Evolutionary conservation across 2,888 invertebrate genomes (phyloP), one percentile per base, ranked within the genome.

Genomic region (Phlogophora meticulosa): DNA sequence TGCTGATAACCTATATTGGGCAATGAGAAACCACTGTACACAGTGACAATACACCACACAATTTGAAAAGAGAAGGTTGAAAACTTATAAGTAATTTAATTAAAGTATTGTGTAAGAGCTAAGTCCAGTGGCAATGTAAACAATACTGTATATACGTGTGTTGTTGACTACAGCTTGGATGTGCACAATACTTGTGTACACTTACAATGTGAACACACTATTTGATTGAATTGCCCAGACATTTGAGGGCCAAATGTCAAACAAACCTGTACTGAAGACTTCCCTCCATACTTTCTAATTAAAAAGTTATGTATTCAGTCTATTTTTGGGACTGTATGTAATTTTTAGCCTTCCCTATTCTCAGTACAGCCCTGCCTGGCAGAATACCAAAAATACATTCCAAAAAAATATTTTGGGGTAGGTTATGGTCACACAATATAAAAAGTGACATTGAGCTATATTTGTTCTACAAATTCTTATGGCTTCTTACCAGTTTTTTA

Each of bases 1-100:
- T 43, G 59, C 69, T 82, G 79, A 81, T 83, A 82, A 84, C 83
- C 77, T 75, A 79, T 58, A 52, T 61, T 73, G 63, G 22, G 60
- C 67, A 72, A 68, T 72, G 57, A 63, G 60, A 72, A 58, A 40
- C 51, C 48, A 51, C 46, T 68, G 56, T 68, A 42, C 4, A 51
- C 55, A 46, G n/a, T 60, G 62, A 64, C 62, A 53, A 63, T 59
- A 74, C 17, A 60, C n/a, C 22, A 36, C 48, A 48, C 38, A 65
- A 9, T 46, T 61, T 55, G 17, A 4, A 43, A 52, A 56, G n/a
- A 62, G 60, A 62, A 76, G 58, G 48, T 57, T 53, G 36, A 72
- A 77, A 60, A 67, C n/a, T 53, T 53, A 57, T 48, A 42, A 42
- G 62, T 80, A 78, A 82, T 70, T 82, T 51, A 72, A 82, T 82